Base-by-base conservation (phyloP, 1,140 invertebrate species). In the Plodia interpunctella region DNA sequence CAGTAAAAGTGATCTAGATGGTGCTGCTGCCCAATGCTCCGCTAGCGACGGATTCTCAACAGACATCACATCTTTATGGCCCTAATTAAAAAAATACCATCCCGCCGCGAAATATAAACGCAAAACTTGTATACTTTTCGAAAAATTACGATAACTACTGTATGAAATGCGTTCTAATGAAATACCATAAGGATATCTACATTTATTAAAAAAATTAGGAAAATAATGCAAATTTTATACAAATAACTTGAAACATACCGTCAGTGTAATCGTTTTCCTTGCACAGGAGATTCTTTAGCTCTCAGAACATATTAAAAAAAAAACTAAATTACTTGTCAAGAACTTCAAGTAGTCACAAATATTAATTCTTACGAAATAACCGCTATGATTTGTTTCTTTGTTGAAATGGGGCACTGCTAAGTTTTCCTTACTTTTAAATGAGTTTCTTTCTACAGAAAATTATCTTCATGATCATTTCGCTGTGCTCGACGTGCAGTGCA, bases 351-450 rank as follows among this genome's bases (percentile, higher is more conserved):
- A n/a, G 38, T 63, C 65, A 57, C 38, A 65, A 60, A 63, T 66
- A 66, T 72, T 74, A 76, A 78, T 67, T 74, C 76, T 77, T 87
- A 87, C 62, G 59, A 72, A 76, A 70, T 74, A 76, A 75, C 57
- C 52, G 55, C 63, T 70, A 66, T 63, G 64, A 68, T 75, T 80
- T 66, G 30, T 32, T 25, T 57, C 73, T 69, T 64, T 56, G 66
- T 65, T 72, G 60, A 11, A 32, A 66, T 66, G 63, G 63, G 60
- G 57, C 72, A 71, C 70, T 71, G 54, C 65, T 64, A 25, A 32
- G 49, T 72, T 63, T 77, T 70, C 62, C 73, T 84, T 81, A 83
- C 75, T 76, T 69, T 66, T 72, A 76, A 78, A 73, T 61, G 68
- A 53, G 38, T 66, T 69, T 71, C 11, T 74, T 61, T 72, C 67